Percentiles rank a stretch among this genome's conserved stretches.
Conservation (phyloP, 2,888 invertebrate species). For the Ischnus inquisitorius region DNA sequence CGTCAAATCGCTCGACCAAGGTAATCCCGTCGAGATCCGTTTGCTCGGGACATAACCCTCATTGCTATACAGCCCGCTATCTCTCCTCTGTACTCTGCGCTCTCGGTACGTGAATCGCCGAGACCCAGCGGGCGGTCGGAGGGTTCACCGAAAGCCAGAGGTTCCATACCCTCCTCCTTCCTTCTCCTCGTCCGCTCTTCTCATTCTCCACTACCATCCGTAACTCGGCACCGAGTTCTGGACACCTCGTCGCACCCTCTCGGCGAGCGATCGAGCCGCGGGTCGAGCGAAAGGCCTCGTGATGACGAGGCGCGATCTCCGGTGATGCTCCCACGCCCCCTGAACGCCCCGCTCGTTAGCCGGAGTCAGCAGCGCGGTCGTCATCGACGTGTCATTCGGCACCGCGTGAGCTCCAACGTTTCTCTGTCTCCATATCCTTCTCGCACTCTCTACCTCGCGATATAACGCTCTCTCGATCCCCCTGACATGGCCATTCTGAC, state of each 20-base stretch:
- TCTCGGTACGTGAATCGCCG: slow-evolving; percentile 61
- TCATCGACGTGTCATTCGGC: slow-evolving; percentile 85
- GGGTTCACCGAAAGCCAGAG: slow-evolving; percentile 55
- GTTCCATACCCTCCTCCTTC: slow-evolving; percentile 57
- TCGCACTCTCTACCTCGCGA: slow-evolving; percentile 63
- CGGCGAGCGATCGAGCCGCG: slow-evolving; percentile 34
- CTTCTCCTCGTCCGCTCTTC: slow-evolving; percentile 64
- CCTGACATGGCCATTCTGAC: slow-evolving; percentile 64
- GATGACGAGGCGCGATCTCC: slow-evolving; percentile 85
- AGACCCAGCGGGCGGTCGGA: slow-evolving; percentile 52
- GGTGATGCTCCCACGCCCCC: slow-evolving; percentile 81
- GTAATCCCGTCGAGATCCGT: slow-evolving; percentile 76
- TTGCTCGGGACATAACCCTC: slow-evolving; percentile 69
- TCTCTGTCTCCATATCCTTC: slow-evolving; percentile 71
- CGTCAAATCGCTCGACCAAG: slow-evolving; percentile 77
- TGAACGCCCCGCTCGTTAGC: slow-evolving; percentile 85
- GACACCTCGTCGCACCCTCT: slow-evolving; percentile 60
- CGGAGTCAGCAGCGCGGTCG: slow-evolving; percentile 85
- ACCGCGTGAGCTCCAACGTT: slow-evolving; percentile 75
- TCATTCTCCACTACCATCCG: slow-evolving; percentile 31
- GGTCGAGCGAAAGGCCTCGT: slow-evolving; percentile 69
- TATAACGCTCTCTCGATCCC: slow-evolving; percentile 37
- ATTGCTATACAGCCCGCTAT: slow-evolving; percentile 29
- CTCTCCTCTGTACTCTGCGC: slow-evolving; percentile 12
- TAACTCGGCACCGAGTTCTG: slow-evolving; percentile 58